Percentiles rank a stretch among this genome's conserved stretches.
Conservation (phyloP, 1,140 invertebrate species). For the Telenomus remus region DNA sequence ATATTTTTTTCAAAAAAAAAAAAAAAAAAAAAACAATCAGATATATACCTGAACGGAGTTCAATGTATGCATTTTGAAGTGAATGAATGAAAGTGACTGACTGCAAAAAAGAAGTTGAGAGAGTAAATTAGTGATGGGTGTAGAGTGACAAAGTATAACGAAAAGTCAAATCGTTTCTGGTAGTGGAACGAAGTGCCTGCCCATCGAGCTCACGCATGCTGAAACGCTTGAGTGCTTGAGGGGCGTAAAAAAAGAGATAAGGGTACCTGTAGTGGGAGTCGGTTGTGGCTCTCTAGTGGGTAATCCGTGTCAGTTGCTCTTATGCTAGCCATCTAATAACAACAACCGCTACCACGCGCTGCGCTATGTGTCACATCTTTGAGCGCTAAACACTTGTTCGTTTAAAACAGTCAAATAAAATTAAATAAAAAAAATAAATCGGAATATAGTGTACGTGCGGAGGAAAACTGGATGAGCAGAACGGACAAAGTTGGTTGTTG, state of each 20-base stretch:
- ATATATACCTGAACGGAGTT: no score
- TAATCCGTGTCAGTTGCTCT: conserved; percentile 72
- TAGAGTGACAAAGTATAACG: conserved; percentile 52
- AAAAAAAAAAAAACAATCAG: no score
- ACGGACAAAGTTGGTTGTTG: no score
- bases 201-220: conserved; percentile 14
- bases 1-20: no score
- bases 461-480: no score
- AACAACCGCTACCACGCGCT: conserved; percentile 60
- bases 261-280: conserved; percentile 69
- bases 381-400: background rate
- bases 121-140: conserved; percentile 67
- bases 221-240: conserved; percentile 48
- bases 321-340: conserved; percentile 70
- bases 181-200: conserved; percentile 22
- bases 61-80: no score
- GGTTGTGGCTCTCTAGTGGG: conserved; percentile 65
- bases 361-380: conserved; percentile 14
- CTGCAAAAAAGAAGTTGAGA: no score
- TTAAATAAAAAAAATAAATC: background rate
- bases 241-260: conserved; percentile 68
- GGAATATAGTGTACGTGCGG: no score
- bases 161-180: conserved; percentile 59
- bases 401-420: background rate
- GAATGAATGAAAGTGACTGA: no score